Evolutionary conservation across 1,140 invertebrate genomes (phyloP).

Genomic region (Meteorus sp.): DNA sequence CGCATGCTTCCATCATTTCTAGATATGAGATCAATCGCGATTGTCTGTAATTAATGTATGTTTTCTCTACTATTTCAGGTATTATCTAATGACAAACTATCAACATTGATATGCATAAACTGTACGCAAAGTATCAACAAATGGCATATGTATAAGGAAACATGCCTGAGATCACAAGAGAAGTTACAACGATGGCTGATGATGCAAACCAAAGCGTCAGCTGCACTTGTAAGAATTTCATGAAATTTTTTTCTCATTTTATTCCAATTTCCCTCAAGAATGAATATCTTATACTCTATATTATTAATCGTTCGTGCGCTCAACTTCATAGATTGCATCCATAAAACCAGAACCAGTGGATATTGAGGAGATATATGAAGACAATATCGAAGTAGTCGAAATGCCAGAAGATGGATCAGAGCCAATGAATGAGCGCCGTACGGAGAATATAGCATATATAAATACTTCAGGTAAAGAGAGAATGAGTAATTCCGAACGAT

Average conservation of each 20-base stretch:
- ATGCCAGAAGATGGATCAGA: neutral
- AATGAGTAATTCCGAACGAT: neutral
- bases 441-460: neutral
- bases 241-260: no score
- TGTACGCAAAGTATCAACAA: slow-evolving; percentile 53
- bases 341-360: slow-evolving; percentile 23
- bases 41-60: neutral
- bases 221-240: slow-evolving; percentile 21
- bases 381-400: slow-evolving; percentile 13
- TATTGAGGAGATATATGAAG: slow-evolving; percentile 17
- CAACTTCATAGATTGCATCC: neutral
- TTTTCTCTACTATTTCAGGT: slow-evolving; percentile 43
- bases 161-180: slow-evolving; percentile 51
- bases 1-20: neutral
- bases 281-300: slow-evolving; percentile 11
- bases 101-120: slow-evolving; percentile 51
- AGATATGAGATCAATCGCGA: neutral
- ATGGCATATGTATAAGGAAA: slow-evolving; percentile 55
- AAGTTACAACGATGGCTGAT: slow-evolving; percentile 52
- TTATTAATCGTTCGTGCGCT: no score
- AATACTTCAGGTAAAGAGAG: neutral
- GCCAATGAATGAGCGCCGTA: neutral
- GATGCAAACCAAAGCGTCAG: slow-evolving; percentile 25
- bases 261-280: neutral
- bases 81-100: slow-evolving; percentile 45